These are phyloP conservation scores for Bactericera cockerelli DNA, from an alignment of 1,140 invertebrate species.

Conservation along the genomic window DNA sequence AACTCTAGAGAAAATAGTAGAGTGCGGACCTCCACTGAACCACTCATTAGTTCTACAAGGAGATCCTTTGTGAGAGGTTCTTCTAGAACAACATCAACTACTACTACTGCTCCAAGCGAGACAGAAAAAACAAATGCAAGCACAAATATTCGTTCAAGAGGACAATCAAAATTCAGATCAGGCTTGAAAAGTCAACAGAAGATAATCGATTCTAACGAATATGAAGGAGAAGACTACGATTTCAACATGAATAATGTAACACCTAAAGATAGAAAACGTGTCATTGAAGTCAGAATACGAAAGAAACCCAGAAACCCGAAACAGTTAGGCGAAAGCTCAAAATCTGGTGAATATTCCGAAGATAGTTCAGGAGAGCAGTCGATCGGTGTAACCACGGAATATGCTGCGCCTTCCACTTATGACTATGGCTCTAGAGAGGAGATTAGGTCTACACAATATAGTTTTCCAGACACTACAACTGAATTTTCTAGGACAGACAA, in stretches of 20 bases:
- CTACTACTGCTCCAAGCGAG: background rate
- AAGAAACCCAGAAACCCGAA: slow-evolving; percentile 2
- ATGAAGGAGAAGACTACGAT: background rate
- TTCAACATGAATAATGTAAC: background rate
- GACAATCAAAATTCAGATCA: background rate
- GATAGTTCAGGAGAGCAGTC: background rate
- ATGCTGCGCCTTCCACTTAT: background rate
- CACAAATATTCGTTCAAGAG: background rate
- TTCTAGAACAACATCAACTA: background rate
- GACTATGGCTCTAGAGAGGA: background rate
- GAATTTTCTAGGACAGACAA: background rate
- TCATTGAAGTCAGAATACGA: background rate
- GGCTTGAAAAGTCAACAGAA: background rate
- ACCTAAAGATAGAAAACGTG: background rate
- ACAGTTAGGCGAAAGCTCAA: background rate
- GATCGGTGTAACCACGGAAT: background rate
- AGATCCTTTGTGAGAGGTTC: background rate
- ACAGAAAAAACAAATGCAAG: background rate
- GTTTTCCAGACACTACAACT: background rate
- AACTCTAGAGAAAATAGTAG: background rate
- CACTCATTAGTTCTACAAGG: background rate
- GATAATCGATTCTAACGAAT: background rate
- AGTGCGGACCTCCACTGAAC: background rate
- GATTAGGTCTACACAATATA: background rate
- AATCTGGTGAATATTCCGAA: background rate